Evolutionary conservation across 2,797 vertebrate genomes (phyloP).

Genomic region (Arctocebus calabarensis): DNA sequence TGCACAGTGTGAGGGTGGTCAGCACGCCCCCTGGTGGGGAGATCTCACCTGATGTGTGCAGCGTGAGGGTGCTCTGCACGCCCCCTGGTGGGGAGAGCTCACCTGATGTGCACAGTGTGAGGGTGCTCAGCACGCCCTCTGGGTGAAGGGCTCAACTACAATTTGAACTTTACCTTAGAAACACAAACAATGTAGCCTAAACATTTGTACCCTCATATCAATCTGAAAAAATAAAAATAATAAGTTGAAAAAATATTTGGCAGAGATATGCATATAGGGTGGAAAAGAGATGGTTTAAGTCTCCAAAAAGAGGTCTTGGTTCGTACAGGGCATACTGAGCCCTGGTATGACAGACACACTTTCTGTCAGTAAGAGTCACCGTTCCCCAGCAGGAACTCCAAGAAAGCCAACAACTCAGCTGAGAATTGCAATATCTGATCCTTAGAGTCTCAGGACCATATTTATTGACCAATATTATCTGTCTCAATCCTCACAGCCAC

Average conservation of each 20-base stretch:
- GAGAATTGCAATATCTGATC: background rate
- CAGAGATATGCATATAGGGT: background rate
- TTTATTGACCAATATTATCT: background rate
- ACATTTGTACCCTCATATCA: too few relatives aligned
- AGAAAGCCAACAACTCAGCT: background rate
- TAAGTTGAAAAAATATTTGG: background rate
- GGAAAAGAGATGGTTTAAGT: background rate
- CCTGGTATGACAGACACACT: rapidly evolving
- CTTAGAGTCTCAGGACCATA: background rate
- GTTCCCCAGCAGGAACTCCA: background rate
- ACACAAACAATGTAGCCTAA: too few relatives aligned
- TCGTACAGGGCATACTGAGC: rapidly evolving
- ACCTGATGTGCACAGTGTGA: too few relatives aligned
- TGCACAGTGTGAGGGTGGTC: too few relatives aligned
- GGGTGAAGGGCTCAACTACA: too few relatives aligned
- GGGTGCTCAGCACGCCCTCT: too few relatives aligned
- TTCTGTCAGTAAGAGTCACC: rapidly evolving
- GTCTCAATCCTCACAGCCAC: background rate
- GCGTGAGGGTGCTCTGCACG: too few relatives aligned
- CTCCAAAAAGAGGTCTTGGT: background rate
- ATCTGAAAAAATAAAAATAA: too few relatives aligned
- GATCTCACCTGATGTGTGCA: too few relatives aligned
- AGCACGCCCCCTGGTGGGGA: too few relatives aligned
- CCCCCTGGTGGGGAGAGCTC: too few relatives aligned
- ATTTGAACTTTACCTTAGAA: too few relatives aligned